A percentile compares a stretch with the other conserved stretches of the same genome.
phyloP scores from a whole-genome alignment of 2,113 vertebrate genomes.

The Tachuris rubrigastra region DNA sequence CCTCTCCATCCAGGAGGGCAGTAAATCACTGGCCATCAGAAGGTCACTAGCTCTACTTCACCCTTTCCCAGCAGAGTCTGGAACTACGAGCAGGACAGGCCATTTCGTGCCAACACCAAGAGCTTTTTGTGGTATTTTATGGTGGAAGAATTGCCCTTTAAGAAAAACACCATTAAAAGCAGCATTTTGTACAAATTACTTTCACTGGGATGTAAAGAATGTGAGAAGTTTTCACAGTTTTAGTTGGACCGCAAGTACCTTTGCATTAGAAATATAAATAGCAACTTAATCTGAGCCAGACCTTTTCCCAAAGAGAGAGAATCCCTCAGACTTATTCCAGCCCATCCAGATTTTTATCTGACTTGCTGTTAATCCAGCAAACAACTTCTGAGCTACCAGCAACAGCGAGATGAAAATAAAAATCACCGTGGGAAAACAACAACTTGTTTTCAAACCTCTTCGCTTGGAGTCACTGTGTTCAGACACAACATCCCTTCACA shows the following conservation, averaged over 20 bases:
- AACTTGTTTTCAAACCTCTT: neutral
- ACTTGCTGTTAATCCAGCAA: neutral
- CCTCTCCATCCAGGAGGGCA: neutral
- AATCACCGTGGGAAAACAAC: neutral
- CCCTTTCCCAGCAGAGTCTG: neutral
- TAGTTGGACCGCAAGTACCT: neutral
- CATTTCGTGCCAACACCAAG: fast-evolving
- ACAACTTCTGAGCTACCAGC: neutral
- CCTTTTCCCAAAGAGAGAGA: neutral
- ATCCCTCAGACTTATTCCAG: neutral
- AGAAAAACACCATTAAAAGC: neutral
- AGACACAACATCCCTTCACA: neutral
- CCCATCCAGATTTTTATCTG: neutral
- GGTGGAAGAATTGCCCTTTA: neutral
- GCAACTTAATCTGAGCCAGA: neutral
- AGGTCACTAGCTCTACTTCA: neutral
- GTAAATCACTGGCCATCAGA: neutral
- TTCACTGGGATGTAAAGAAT: neutral
- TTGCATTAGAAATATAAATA: neutral
- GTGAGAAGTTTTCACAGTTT: neutral
- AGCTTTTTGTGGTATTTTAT: neutral
- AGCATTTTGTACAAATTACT: neutral
- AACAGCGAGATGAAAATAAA: neutral
- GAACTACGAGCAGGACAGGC: neutral
- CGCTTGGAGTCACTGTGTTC: neutral